Conservation (phyloP, 2,888 invertebrate genomes). For the Dasysyrphus tricinctus region DNA sequence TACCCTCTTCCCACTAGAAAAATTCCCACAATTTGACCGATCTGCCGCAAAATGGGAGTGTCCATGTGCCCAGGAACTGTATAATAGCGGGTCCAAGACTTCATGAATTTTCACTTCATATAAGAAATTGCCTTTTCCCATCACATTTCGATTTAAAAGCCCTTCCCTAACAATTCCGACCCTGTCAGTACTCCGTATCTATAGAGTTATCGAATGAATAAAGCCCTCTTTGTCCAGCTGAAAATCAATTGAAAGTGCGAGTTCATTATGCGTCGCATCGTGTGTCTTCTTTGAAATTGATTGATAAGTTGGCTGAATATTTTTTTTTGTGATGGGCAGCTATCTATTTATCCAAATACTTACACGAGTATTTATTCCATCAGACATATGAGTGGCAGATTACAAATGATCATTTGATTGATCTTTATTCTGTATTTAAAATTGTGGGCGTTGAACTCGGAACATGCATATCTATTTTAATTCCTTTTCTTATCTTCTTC, state of each 20-base stretch:
- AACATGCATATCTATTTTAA: constrained; percentile 39
- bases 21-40: no score
- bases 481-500: constrained; percentile 34
- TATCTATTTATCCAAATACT: constrained; percentile 1
- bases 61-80: no score
- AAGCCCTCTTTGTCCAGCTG: constrained; percentile 33
- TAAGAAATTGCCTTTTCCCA: not conserved
- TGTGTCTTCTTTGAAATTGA: constrained; percentile 57
- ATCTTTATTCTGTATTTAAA: constrained; percentile 47
- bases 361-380: constrained; percentile 40
- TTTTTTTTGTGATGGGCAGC: constrained; percentile 55
- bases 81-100: not conserved
- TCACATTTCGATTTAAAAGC: no score
- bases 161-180: not conserved
- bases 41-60: no score
- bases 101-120: not conserved
- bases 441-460: constrained; percentile 44
- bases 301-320: constrained; percentile 49
- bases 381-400: constrained; percentile 45
- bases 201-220: not conserved
- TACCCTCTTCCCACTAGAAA: no score
- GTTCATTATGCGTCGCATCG: constrained; percentile 12
- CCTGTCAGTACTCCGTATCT: not conserved
- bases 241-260: constrained; percentile 63
- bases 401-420: constrained; percentile 73